Evolutionary conservation across 2,113 vertebrate genomes (phyloP).

Genomic region (Riparia riparia): DNA sequence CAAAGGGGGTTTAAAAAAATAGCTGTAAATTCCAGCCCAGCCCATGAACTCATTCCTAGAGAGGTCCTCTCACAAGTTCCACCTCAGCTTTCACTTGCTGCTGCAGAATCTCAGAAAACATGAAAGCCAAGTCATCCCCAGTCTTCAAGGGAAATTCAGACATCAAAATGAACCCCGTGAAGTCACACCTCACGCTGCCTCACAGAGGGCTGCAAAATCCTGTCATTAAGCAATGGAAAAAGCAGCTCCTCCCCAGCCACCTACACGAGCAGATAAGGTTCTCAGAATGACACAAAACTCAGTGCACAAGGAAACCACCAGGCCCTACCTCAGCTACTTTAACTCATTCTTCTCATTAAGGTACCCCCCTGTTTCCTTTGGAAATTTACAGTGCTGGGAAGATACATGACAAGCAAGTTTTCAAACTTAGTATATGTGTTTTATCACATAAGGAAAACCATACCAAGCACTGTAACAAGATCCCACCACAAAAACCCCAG

Average conservation of each 20-base stretch:
- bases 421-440: neutral
- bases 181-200: neutral
- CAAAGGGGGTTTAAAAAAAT: neutral
- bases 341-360: constrained; percentile 25
- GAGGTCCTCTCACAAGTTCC: neutral
- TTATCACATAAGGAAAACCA: constrained; percentile 10
- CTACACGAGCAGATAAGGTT: constrained; percentile 25
- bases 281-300: constrained; percentile 42
- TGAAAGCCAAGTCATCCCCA: neutral
- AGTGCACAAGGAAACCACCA: constrained; percentile 47
- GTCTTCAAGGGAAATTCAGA: neutral
- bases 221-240: constrained; percentile 42
- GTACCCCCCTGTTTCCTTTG: constrained; percentile 34
- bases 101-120: neutral
- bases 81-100: neutral
- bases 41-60: neutral
- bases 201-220: constrained; percentile 8
- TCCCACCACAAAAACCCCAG: neutral
- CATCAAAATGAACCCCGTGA: neutral
- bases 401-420: neutral
- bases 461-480: neutral
- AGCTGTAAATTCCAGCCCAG: neutral
- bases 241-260: constrained; percentile 44
- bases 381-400: constrained; percentile 27
- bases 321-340: neutral